Base-by-base conservation (phyloP, 2,888 invertebrate species). In the Dryocosmus kuriphilus region DNA sequence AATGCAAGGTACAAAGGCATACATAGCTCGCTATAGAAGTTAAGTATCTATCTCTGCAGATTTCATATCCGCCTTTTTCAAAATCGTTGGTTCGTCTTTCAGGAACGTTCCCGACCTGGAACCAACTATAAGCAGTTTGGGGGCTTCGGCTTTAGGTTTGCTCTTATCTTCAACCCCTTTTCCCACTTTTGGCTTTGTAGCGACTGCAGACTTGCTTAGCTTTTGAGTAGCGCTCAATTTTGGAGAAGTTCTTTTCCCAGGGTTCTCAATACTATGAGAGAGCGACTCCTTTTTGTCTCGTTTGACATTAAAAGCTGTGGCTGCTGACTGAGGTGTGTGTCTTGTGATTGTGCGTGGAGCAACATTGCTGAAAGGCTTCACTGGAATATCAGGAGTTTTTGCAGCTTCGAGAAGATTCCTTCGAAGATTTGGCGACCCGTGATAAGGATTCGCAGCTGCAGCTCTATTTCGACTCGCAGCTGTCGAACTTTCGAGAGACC, bases 41-140 rank as follows among this genome's bases (percentile, higher is more conserved):
- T 88, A 91, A 83, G 88, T 86, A 81, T 89, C 88, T 74, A 90
- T 89, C 78, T 89, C 88, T 65, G 89, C 87, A 24, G 88, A 85
- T 78, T 89, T 90, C 77, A 91, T 88, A 80, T 92, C 92, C 19
- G 90, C 86, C 75, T 93, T 93, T 77, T 93, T 93, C 80, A 94
- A 89, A 87, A 94, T 92, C 27, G 95, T 95, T 0, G 96, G 95
- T 89, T 96, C 95, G 83, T 96, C 96, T 89, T 96, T 96, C 24
- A 95, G 91, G 88, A 96, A 96, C 0, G 96, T 96, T 24, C 95
- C 95, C 0, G 96, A 96, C 63, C 96, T 93, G 14, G 92, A 92
- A 71, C 92, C 92, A 60, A 92, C 92, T 5, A 92, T 92, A 14
- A 91, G 89, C 80, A 91, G 92, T 80, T 91, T 90, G 35, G 85